A percentile compares a stretch with the other conserved stretches of the same genome.
These are phyloP conservation scores for Anthonomus grandis DNA, from an alignment of 1,140 invertebrate genomes.

Conservation along the genomic window DNA sequence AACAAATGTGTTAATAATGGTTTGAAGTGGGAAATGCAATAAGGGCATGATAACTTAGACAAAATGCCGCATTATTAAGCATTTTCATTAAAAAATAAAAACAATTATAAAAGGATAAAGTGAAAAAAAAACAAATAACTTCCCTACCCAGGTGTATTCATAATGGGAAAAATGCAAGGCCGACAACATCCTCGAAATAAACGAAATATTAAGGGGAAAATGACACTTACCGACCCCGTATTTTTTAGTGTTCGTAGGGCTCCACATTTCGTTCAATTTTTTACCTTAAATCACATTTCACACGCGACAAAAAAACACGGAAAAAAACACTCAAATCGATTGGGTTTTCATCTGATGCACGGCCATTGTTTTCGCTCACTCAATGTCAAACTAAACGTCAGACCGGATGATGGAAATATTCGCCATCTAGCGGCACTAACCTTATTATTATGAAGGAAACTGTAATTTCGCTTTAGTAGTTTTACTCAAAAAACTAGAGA, in stretches of 20 bases:
- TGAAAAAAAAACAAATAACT: too few relatives aligned
- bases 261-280: slow-evolving; percentile 54
- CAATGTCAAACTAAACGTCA: slow-evolving; percentile 17
- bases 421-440: too few relatives aligned
- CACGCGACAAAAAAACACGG: slow-evolving; percentile 23
- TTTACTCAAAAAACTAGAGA: too few relatives aligned
- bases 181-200: background rate
- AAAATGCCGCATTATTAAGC: background rate
- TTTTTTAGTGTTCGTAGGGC: slow-evolving; percentile 60
- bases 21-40: background rate
- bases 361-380: slow-evolving; percentile 32
- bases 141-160: too few relatives aligned
- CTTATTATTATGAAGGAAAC: too few relatives aligned
- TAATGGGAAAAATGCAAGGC: slow-evolving; percentile 1
- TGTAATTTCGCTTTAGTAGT: too few relatives aligned
- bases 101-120: slow-evolving; percentile 5
- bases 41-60: background rate
- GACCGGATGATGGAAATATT: too few relatives aligned
- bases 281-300: slow-evolving; percentile 38
- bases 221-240: slow-evolving; percentile 61
- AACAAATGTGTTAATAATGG: slow-evolving; percentile 1
- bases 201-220: background rate
- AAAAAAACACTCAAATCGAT: slow-evolving; percentile 38
- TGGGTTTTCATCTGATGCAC: slow-evolving; percentile 24
- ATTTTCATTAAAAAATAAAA: background rate